Base-by-base conservation (phyloP, 1,140 invertebrate species). In the Papilio polyxenes region DNA sequence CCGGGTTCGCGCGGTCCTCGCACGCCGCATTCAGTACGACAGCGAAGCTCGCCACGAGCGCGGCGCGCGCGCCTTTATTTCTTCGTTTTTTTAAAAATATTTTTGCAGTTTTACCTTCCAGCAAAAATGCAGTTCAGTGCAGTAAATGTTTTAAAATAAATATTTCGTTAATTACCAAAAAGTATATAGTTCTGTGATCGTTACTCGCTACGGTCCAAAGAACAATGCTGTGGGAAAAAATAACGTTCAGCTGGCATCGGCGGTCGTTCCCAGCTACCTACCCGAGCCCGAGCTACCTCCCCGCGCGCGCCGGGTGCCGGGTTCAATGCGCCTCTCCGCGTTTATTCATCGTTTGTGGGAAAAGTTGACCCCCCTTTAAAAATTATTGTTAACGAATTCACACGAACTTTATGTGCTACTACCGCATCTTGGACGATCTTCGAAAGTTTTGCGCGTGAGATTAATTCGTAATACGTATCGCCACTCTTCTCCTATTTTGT, bases 191-290 rank as follows among this genome's bases (percentile, higher is more conserved):
- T 87, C 77, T 82, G 83, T 87, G 86, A 89, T 90, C 87, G 87
- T 91, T 88, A 84, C 85, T 84, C 86, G 91, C 87, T 89, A 92
- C 92, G 92, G 90, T 94, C 90, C 90, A 91, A 94, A 92, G 93
- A 93, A 93, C 93, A 94, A 94, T 94, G 93, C 92, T 94, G 93
- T 94, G 93, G 93, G 92, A 94, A 94, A 94, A 94, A 94, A 94
- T 94, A 94, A 94, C 93, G 93, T 94, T 93, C 93, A 94, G 92
- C 93, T 94, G 93, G 92, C 92, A 92, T 91, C 92, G 91, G 89
- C 92, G 89, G 89, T 92, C 91, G 93, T 94, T 94, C 93, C 93
- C 93, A 94, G 92, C 92, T 93, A 94, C 92, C 93, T 93, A 92
- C 92, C 88, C 85, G 87, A 87, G 88, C 92, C 88, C 85, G 87